Evolutionary conservation across 1,140 invertebrate genomes (phyloP).

Genomic region (Eumeta japonica): DNA sequence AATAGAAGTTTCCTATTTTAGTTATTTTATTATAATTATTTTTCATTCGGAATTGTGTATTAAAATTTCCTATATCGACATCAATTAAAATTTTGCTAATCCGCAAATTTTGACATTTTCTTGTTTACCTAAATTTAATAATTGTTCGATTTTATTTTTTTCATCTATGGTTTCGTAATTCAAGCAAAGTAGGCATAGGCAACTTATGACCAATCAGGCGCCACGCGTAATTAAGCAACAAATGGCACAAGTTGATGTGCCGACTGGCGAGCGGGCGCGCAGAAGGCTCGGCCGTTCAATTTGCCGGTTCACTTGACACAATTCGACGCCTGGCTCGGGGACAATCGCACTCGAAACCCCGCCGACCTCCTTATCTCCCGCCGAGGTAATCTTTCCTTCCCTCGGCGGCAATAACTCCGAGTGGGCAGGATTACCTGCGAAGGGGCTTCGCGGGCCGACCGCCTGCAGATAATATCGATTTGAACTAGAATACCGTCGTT

Average conservation of each 20-base stretch:
- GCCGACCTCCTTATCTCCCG: conserved; percentile 56
- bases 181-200: too few species aligned
- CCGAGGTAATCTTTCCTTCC: conserved; percentile 57
- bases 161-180: too few species aligned
- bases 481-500: too few species aligned
- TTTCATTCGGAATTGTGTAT: too few species aligned
- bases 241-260: conserved; percentile 48
- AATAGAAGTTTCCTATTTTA: too few species aligned
- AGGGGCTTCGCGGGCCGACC: conserved; percentile 46
- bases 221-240: conserved; percentile 46
- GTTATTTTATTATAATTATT: too few species aligned
- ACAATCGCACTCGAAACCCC: conserved; percentile 55
- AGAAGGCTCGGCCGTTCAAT: conserved; percentile 56
- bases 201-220: too few species aligned
- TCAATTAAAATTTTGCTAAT: too few species aligned
- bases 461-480: conserved; percentile 52
- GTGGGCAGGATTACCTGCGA: conserved; percentile 56
- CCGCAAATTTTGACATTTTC: too few species aligned
- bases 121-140: too few species aligned
- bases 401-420: conserved; percentile 55
- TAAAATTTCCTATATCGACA: too few species aligned
- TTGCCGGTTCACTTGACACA: conserved; percentile 57
- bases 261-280: conserved; percentile 50
- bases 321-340: conserved; percentile 56
- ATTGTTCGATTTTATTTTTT: too few species aligned